Evolutionary conservation across 2,113 vertebrate species (phyloP), one percentile per base, ranked within the genome.

Genomic region (Syngnathus floridae): DNA sequence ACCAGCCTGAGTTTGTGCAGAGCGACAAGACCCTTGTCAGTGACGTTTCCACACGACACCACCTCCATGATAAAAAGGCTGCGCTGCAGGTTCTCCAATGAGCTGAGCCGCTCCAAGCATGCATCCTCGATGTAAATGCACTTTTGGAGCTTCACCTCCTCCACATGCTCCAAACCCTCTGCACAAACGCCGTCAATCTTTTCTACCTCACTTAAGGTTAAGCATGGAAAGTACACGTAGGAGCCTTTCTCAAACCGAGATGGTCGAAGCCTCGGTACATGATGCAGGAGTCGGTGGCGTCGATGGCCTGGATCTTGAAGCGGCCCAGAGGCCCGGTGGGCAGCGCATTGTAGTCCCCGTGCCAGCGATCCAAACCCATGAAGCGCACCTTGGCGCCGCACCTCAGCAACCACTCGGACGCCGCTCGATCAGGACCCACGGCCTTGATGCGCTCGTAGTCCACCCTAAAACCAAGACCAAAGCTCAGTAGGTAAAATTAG

Each of bases 221-320:
- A 31, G 26, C 26, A 31, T 31, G 26, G 26, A 31, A 31, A 5
- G 10, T 12, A 5, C 3, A 11, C 4, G 52, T 13, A 9, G 1
- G 38, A 26, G 8, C 22, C 22, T 49, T 55, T 17, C 51, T 82
- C 4, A 91, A 85, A 99, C 97, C 93, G 76, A 99, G 70, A 66
- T 99, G 88, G 62, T 98, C 96, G 56, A 99, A 95, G 37, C 97
- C 97, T 60, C 75, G 78, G 88, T 85, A 79, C 96, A 98, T 98
- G 90, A 99, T 98, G 89, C 95, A 99, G 4, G 97, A 95, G 0
- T 98, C 91, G 0, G 93, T 97, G 73, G 95, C 97, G 2, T 94
- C 90, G 0, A 99, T 97, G 0, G 84, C 93, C 82, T 96, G 92
- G 71, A 99, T 97, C 89, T 89, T 94, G 87, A 94, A 93, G 59